phyloP scores from a whole-genome alignment of 2,113 vertebrate species.

The Gymnarchus niloticus region DNA sequence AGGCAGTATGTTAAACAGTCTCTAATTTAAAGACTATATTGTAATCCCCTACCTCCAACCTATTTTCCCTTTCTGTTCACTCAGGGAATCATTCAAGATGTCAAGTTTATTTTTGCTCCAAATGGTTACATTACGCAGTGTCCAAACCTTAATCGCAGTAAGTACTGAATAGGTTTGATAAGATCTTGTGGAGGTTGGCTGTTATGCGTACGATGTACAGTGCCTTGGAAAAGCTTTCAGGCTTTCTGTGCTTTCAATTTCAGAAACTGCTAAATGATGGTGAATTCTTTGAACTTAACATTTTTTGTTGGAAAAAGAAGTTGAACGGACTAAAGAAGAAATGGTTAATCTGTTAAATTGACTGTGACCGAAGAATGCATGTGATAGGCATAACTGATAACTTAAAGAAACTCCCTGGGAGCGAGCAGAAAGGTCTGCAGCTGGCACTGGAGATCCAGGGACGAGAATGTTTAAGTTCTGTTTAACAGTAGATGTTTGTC shows the following conservation, averaged over 20 bases:
- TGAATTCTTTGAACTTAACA: not conserved
- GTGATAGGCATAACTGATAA: too few relatives aligned
- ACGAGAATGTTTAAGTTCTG: too few relatives aligned
- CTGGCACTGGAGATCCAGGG: too few relatives aligned
- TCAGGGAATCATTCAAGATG: slow-evolving; percentile 89
- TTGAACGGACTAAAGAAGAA: not conserved
- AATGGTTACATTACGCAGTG: slow-evolving; percentile 89
- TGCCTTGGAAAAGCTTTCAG: not conserved
- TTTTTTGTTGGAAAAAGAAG: not conserved
- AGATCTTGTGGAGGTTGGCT: not conserved
- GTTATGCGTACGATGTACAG: not conserved
- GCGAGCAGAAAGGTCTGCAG: too few relatives aligned
- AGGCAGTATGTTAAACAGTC: not conserved
- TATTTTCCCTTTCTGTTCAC: not conserved
- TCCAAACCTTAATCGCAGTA: slow-evolving; percentile 96
- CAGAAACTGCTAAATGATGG: not conserved
- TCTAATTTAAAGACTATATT: not conserved
- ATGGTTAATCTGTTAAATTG: not conserved
- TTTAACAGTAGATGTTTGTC: not conserved
- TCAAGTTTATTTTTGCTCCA: slow-evolving; percentile 83
- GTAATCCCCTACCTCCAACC: not conserved
- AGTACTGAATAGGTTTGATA: slow-evolving; percentile 53
- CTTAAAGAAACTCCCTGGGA: too few relatives aligned
- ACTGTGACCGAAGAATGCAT: too few relatives aligned
- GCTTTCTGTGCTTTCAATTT: not conserved